Evolutionary conservation across 2,888 invertebrate species (phyloP).

Genomic region (Xanthorhoe designata): DNA sequence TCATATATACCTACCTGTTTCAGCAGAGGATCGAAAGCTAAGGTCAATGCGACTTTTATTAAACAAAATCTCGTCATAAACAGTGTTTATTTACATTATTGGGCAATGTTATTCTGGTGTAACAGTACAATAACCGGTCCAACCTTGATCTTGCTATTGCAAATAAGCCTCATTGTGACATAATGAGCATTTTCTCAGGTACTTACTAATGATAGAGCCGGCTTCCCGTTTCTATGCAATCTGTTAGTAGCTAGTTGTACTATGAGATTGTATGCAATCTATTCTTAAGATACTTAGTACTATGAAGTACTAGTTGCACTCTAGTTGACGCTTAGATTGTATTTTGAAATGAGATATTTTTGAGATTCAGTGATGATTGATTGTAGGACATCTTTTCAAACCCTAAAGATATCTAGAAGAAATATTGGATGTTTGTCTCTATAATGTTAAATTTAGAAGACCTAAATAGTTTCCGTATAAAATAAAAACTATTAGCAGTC

Average conservation of each 20-base stretch:
- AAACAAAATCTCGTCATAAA: neutral
- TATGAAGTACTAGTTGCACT: neutral
- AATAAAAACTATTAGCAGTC: no score
- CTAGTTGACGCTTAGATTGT: neutral
- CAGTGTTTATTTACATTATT: neutral
- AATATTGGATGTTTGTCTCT: no score
- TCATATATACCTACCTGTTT: no score
- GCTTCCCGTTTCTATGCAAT: slow-evolving; percentile 30
- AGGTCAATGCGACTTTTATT: no score
- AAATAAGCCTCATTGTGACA: neutral
- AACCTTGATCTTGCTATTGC: slow-evolving; percentile 24
- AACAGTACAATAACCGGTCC: slow-evolving; percentile 7
- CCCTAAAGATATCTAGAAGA: no score
- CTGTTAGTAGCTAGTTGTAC: neutral
- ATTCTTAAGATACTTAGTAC: slow-evolving; percentile 10
- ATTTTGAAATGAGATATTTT: neutral
- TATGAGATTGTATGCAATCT: neutral
- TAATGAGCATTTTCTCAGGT: slow-evolving; percentile 5
- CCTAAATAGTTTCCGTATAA: no score
- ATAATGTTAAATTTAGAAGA: no score
- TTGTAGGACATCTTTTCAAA: no score
- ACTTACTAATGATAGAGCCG: slow-evolving; percentile 14
- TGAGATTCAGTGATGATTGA: neutral
- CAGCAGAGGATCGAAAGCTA: no score
- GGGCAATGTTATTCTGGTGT: neutral